Percentiles rank a stretch among this genome's conserved stretches.
These are phyloP conservation scores for Coreoperca whiteheadi DNA, from an alignment of 2,113 vertebrate species.

Conservation along the genomic window DNA sequence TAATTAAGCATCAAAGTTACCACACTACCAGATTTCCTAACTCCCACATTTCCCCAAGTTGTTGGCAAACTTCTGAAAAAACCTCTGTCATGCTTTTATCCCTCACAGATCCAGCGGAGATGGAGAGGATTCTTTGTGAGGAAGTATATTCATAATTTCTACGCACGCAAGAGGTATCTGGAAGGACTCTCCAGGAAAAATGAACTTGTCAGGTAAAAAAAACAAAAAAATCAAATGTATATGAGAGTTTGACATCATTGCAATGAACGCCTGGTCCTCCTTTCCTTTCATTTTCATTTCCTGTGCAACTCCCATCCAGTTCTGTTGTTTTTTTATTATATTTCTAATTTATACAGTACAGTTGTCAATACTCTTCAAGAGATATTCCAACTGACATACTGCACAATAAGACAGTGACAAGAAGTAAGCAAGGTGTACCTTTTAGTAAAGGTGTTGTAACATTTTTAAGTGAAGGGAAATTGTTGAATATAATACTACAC, in stretches of 20 bases:
- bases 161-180: conserved; percentile 89
- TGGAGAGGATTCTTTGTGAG: conserved; percentile 92
- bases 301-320: neutral
- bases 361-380: neutral
- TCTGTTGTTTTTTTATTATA: neutral
- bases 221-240: neutral
- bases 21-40: neutral
- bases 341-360: neutral
- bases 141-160: conserved; percentile 92
- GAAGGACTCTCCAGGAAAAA: conserved; percentile 87
- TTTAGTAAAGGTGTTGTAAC: neutral
- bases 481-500: neutral
- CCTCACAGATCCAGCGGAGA: conserved; percentile 89
- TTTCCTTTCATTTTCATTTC: neutral
- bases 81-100: conserved; percentile 53
- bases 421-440: neutral
- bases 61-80: neutral
- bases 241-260: neutral
- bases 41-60: neutral
- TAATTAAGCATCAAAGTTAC: neutral
- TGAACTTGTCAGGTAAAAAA: conserved; percentile 88
- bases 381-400: neutral
- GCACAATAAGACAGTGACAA: neutral
- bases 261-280: neutral
- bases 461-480: neutral